A percentile compares a stretch with the other conserved stretches of the same genome.
Evolutionary conservation across 1,140 invertebrate species (phyloP).

Genomic region (Caenorhabditis remanei): DNA sequence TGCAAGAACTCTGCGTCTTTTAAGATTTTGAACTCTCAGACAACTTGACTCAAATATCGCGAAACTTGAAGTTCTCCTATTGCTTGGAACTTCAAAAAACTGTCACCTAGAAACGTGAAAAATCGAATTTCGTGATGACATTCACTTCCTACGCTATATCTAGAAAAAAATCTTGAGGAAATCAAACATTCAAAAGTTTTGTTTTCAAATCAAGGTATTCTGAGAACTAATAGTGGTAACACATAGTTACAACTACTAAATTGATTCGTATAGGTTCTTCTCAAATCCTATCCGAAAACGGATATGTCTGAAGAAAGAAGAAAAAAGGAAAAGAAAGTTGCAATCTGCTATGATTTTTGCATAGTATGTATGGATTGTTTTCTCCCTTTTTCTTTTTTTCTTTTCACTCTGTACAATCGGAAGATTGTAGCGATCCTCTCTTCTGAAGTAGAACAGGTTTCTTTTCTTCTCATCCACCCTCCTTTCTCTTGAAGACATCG

Average conservation of each 20-base stretch:
- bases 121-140: too few relatives aligned
- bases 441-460: not conserved
- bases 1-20: too few relatives aligned
- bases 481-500: not conserved
- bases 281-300: slow-evolving; percentile 9
- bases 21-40: too few relatives aligned
- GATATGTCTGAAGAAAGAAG: not conserved
- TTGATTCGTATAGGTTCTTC: not conserved
- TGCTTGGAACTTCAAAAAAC: too few relatives aligned
- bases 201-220: not conserved
- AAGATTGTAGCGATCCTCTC: not conserved
- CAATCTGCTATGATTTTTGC: slow-evolving; percentile 17
- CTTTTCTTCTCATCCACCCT: not conserved
- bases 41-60: too few relatives aligned
- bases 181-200: not conserved
- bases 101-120: too few relatives aligned
- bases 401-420: not conserved
- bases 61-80: too few relatives aligned
- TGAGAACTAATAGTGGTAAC: not conserved
- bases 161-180: too few relatives aligned
- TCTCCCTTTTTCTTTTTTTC: not conserved
- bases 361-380: slow-evolving; percentile 23
- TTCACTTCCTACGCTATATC: too few relatives aligned
- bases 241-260: not conserved
- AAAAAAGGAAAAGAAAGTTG: not conserved